These are phyloP conservation scores for Myiozetetes cayanensis DNA, from an alignment of 2,113 vertebrate species.

Conservation along the genomic window DNA sequence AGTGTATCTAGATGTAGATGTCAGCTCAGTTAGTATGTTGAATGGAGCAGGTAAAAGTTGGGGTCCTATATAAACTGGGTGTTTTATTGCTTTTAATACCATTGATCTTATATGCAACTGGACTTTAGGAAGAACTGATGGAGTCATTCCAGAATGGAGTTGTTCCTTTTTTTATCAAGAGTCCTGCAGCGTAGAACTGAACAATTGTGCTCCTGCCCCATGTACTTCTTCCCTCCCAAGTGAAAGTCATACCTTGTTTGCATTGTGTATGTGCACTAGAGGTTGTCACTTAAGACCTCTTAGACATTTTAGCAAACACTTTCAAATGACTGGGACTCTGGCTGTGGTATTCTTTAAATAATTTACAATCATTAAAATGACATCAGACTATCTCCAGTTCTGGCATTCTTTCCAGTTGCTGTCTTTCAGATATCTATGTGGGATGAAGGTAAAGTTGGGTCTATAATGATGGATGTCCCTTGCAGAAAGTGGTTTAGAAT, in stretches of 20 bases:
- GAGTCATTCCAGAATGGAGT: not conserved
- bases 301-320: conserved; percentile 25
- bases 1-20: too few species aligned
- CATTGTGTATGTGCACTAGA: not conserved
- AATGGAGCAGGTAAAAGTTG: not conserved
- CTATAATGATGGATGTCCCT: conserved; percentile 54
- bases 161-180: not conserved
- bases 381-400: conserved; percentile 47
- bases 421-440: conserved; percentile 34
- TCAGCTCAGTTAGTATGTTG: not conserved
- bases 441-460: conserved; percentile 44
- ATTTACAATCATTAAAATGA: conserved; percentile 54
- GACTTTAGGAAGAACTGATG: not conserved
- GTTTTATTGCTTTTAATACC: not conserved
- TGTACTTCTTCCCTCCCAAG: not conserved
- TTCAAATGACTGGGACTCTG: not conserved
- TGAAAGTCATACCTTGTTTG: conserved; percentile 21
- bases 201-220: not conserved
- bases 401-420: conserved; percentile 18
- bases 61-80: not conserved
- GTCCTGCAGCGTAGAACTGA: not conserved
- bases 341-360: conserved; percentile 36
- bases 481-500: conserved; percentile 37
- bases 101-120: not conserved
- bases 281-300: conserved; percentile 1